Base-by-base conservation (phyloP, 2,888 invertebrate species). In the Rotaria magnacalcarata region DNA sequence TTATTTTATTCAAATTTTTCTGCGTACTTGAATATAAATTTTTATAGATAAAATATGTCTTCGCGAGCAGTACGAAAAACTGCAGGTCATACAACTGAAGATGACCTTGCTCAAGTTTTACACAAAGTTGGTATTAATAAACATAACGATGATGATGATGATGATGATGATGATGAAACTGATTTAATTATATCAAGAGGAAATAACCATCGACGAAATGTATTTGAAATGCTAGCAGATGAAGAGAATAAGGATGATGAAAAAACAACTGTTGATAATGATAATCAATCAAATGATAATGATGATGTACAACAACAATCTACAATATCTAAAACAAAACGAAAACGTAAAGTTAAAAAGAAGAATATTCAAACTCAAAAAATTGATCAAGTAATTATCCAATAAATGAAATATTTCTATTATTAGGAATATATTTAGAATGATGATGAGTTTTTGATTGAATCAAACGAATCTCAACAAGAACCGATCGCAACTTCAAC, bases 301-400 rank as follows among this genome's bases (percentile, higher is more conserved):
- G 19, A 74, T 19, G 19, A 74, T 21, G 19, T 21, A 74, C 41
- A 74, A 74, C 19, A 41, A 43, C 27, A 67, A 67, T 34, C 67
- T 11, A 34, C 34, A 34, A 34, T 6, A 74, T 43, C 43, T 21
- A 74, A 74, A 74, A 16, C 74, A 41, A 74, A 41, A 41, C 74
- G 74, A 74, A 74, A 74, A 43, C 74, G 74, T 41, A 74, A 74
- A 41, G 16, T 41, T 41, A 80, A 80, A 47, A 80, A 80, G 47
- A 80, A 80, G 10, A 24, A 43, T 47, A 80, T 1, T 11, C 47
- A 80, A 67, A n/a, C 8, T 10, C 43, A 43, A 47, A 47, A 47
- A 24, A 47, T 0, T 80, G 47, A 80, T 24, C 43, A 47, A 43
- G 80, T 47, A 47, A 80, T 11, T 0, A 74, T 19, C 11, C 21